Percentiles rank a stretch among this genome's conserved stretches.
These are phyloP conservation scores for Scortum barcoo DNA, from an alignment of 2,113 vertebrate species.

Conservation along the genomic window DNA sequence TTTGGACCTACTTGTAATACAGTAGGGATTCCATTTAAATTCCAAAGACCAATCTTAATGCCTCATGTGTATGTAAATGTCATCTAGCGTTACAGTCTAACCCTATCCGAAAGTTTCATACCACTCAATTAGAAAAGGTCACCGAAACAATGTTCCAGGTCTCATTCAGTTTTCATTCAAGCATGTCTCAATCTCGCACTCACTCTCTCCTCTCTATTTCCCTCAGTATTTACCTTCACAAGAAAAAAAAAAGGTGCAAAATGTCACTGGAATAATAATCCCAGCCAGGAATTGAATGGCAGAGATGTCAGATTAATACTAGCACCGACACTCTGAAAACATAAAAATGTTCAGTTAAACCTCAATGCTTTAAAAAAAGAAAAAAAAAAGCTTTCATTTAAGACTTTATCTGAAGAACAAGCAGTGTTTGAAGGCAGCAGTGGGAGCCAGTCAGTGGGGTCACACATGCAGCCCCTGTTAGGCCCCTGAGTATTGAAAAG, in stretches of 20 bases:
- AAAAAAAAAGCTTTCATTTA: not conserved
- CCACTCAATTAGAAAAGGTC: conserved; percentile 82
- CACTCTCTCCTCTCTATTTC: conserved; percentile 41
- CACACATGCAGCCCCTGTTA: not conserved
- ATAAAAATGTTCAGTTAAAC: conserved; percentile 18
- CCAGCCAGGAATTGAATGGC: conserved; percentile 19
- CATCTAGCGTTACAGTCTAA: conserved; percentile 44
- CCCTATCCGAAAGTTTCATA: conserved; percentile 46
- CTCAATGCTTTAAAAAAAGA: not conserved
- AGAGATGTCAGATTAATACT: conserved; percentile 42
- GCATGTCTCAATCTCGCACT: conserved; percentile 57
- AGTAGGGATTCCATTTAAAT: conserved; percentile 53
- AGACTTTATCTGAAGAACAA: not conserved
- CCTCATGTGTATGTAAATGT: conserved; percentile 66
- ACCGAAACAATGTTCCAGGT: conserved; percentile 48
- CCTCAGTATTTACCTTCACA: conserved; percentile 61
- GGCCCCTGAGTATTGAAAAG: not conserved
- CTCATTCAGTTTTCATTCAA: conserved; percentile 62
- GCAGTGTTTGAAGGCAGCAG: conserved; percentile 16
- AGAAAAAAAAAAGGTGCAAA: conserved; percentile 48
- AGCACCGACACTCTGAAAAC: conserved; percentile 24
- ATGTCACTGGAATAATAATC: conserved; percentile 72
- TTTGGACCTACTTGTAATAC: conserved; percentile 59
- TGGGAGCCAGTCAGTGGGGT: not conserved
- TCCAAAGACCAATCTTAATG: conserved; percentile 31